Conservation (phyloP, 2,797 vertebrate genomes). For the Catamblyrhynchus diadema region DNA sequence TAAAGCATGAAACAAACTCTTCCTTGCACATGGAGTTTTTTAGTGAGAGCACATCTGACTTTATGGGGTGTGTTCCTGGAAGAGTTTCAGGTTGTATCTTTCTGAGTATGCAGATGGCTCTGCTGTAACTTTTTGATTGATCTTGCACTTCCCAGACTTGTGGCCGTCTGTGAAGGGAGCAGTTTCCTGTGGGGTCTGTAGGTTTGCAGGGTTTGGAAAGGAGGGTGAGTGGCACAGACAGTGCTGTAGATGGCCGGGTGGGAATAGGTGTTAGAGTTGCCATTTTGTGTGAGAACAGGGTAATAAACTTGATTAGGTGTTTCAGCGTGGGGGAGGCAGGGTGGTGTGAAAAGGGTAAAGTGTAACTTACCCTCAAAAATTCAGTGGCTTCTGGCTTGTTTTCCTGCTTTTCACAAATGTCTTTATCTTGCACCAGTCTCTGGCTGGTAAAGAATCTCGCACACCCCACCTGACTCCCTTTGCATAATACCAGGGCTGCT, state of each 20-base stretch:
- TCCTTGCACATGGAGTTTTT: background rate
- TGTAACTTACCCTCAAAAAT: background rate
- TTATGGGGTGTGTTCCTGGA: background rate
- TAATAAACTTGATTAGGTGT: background rate
- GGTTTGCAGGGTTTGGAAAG: background rate
- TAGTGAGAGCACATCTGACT: background rate
- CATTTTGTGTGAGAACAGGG: background rate
- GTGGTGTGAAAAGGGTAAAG: background rate
- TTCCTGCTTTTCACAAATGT: background rate
- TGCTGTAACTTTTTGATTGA: background rate
- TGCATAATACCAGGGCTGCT: background rate
- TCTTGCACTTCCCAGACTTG: background rate
- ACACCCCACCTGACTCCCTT: background rate
- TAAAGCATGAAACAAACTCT: background rate
- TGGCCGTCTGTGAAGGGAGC: background rate
- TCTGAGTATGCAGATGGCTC: background rate
- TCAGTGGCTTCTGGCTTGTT: background rate
- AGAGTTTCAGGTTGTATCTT: background rate
- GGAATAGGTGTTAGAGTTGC: background rate
- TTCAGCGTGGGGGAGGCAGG: accelerated
- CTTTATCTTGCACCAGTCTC: background rate
- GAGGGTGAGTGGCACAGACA: background rate
- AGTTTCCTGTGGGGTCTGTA: background rate
- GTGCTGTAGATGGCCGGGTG: background rate
- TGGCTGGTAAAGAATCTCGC: background rate